Base-by-base conservation (phyloP, 2,113 vertebrate genomes). In the Amphiprion ocellaris region DNA sequence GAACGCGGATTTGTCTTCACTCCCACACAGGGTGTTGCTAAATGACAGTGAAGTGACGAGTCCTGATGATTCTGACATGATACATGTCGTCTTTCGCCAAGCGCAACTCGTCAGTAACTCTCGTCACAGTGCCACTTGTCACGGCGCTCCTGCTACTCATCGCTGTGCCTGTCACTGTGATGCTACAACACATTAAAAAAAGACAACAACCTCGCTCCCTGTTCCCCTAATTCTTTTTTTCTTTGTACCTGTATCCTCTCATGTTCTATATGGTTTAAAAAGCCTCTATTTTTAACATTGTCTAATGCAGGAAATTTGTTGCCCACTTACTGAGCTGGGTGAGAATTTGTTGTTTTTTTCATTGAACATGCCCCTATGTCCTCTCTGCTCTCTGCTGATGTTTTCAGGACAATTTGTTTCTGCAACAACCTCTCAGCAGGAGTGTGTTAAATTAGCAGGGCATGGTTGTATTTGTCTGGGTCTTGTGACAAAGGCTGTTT, bases 31-130 rank as follows among this genome's bases (percentile, higher is more conserved):
- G 70, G 85, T 74, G 82, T 44, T 72, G 89, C 66, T 87, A 82
- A 90, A 91, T 89, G 89, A 90, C 88, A 89, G 87, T 80, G 83
- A 83, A 79, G 88, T 83, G 91, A 91, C 75, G 75, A 86, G 78
- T 76, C 77, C 75, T 50, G 87, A 71, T 66, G 77, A 76, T 82
- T 77, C 39, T 84, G 83, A 89, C 89, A 86, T 85, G 89, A 89
- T 85, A 81, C 80, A 62, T 37, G 81, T 47, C 65, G 68, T 77
- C 73, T 83, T 79, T 87, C 16, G n/a, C 55, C 5, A 71, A 62
- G 72, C 53, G 70, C 58, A 88, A 88, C 84, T 81, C 46, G 72
- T 87, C 90, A 84, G 85, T 62, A 76, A 83, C 69, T 61, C 74
- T 62, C 58, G 67, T 81, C 80, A 71, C 55, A 1, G 74, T 64